Evolutionary conservation across 1,140 invertebrate species (phyloP), one percentile per base, ranked within the genome.

Genomic region (Leptinotarsa undecemlineata): DNA sequence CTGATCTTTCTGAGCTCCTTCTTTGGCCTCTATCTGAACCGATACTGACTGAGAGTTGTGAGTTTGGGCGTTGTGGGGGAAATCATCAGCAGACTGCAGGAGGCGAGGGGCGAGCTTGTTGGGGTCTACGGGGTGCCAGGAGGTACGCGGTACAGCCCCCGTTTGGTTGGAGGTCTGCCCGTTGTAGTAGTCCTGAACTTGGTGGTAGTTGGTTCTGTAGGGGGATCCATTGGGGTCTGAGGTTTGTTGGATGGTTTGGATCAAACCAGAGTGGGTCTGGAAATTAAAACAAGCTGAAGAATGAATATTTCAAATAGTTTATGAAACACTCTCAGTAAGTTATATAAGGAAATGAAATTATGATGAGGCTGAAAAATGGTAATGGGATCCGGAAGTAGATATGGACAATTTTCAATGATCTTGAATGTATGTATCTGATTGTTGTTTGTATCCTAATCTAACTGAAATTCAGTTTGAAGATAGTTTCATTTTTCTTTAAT

Each of bases 21-120:
- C 87, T 83, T 88, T 88, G 1, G 83, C 85, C 84, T 88, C 88
- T 20, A 88, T 88, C 3, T 87, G 86, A 3, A 88, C 86, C 76
- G 86, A 85, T 72, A 88, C 85, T 57, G 83, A 82, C 77, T 87
- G 86, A 8, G 86, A 84, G 68, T 88, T 80, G 82, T 84, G 71
- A 11, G 33, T 42, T 42, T 42, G 33, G 85, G 74, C 84, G 80
- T 3, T 64, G 2, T 48, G 64, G 23, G 67, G 48, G 42, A 48
- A 66, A 33, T 72, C 71, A 17, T 72, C 71, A 6, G 23, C 20
- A 4, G 33, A 20, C 3, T 4, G 61, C 4, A 72, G 17, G 64
- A 64, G 72, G 71, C 75, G 72, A 19, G 77, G 69, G 42, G 78
- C 23, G 1, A 77, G 60, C 74, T 79, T 81, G 4, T 62, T 75